Base-by-base conservation (phyloP, 2,888 invertebrate species). In the Drosophila subsilvestris region DNA sequence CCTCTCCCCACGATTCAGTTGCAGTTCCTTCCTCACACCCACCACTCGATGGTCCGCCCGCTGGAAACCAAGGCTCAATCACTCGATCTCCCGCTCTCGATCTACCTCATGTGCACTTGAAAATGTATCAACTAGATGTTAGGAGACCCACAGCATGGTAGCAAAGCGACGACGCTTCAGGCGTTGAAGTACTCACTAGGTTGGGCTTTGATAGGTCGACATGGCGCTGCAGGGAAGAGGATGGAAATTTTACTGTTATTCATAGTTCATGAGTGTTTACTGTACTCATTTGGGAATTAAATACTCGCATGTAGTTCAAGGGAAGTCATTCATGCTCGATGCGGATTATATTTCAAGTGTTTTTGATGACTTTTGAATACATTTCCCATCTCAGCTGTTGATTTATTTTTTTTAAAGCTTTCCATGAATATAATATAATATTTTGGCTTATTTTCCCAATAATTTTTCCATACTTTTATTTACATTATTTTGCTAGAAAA, bases 141-240 rank as follows among this genome's bases (percentile, higher is more conserved):
- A 84, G 80, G 72, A 86, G 57, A 68, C 51, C 84, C 76, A 71
- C 73, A 47, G 60, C 85, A 86, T 88, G 32, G 43, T 71, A 57
- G 66, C 76, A 20, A 17, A 42, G 78, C 85, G 29, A 20, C 48
- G 49, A 20, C 48, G 49, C 67, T 45, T 59, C 65, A 54, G 71
- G 54, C 47, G 66, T 53, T 72, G 66, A 62, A 69, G 58, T 83
- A 84, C 89, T 89, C 85, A 85, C 89, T 89, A 79, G 63, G 74
- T 85, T 70, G 74, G 76, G 37, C 32, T 65, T 56, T 50, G 63
- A 54, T 43, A 60, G 60, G 59, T 61, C 76, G 63, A 72, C 89
- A 84, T 84, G 62, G 73, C 68, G 86, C 83, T 89, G 62, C 48
- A 47, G 42, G 32, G 1, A 42, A 7, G 1, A 7, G 14, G n/a